Conservation (phyloP, 2,888 invertebrate species). For the Ceraclea dissimilis region DNA sequence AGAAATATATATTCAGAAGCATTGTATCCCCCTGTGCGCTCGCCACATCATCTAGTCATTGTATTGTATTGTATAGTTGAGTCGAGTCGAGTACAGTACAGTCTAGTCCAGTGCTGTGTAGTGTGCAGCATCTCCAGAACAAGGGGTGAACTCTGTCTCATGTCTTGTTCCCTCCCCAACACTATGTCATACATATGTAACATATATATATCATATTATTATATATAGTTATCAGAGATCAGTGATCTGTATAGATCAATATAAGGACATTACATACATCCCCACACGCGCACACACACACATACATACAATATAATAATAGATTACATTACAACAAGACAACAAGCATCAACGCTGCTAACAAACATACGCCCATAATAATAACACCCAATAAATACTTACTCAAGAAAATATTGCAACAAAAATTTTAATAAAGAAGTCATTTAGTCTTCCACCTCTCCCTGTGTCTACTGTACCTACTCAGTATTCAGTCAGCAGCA, state of each 20-base stretch:
- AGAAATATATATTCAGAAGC: too few species aligned
- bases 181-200: background rate
- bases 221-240: slow-evolving; percentile 3
- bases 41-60: too few species aligned
- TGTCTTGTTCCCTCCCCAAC: background rate
- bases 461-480: slow-evolving; percentile 16
- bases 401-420: slow-evolving; percentile 27
- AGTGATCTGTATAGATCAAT: background rate
- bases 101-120: slow-evolving; percentile 19
- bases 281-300: background rate
- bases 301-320: slow-evolving; percentile 4
- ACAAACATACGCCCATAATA: slow-evolving; percentile 24
- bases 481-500: background rate
- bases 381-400: slow-evolving; percentile 28
- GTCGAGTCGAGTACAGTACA: background rate
- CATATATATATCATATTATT: background rate
- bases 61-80: too few species aligned
- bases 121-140: slow-evolving; percentile 40
- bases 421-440: slow-evolving; percentile 25
- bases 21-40: too few species aligned
- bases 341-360: slow-evolving; percentile 2
- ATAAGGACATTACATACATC: background rate
- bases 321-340: background rate
- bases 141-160: slow-evolving; percentile 27
- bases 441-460: slow-evolving; percentile 18